Percentiles rank a stretch among this genome's conserved stretches.
Conservation (phyloP, 2,797 vertebrate genomes). For the Neostethus bicornis region DNA sequence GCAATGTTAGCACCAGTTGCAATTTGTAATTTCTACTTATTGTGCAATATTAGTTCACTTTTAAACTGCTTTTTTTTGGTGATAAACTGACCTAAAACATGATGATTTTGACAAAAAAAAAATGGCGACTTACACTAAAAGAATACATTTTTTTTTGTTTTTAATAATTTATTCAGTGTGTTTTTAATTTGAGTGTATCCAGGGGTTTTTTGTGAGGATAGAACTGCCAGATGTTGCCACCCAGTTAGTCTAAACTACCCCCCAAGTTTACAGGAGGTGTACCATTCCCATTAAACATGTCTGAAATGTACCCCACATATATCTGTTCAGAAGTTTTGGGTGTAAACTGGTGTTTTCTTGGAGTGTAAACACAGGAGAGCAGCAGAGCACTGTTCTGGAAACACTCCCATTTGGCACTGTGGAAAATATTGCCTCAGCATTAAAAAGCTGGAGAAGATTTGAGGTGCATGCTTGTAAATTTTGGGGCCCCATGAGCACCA, state of each 20-base stretch:
- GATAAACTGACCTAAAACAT: background rate
- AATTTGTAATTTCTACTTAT: constrained; percentile 2
- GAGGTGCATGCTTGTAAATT: constrained; percentile 62
- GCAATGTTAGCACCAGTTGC: constrained; percentile 6
- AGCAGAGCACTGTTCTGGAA: constrained; percentile 17
- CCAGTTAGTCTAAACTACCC: background rate
- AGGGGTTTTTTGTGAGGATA: no score
- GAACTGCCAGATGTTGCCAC: constrained; percentile 20
- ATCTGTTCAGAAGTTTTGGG: constrained; percentile 29
- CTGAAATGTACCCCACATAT: background rate
- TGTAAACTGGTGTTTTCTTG: constrained; percentile 53
- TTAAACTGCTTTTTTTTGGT: background rate
- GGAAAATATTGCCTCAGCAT: constrained; percentile 66
- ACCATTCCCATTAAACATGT: background rate
- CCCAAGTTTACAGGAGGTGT: background rate
- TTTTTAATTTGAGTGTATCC: no score
- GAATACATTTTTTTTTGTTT: no score
- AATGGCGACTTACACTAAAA: no score
- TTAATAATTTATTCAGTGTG: no score
- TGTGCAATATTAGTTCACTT: constrained; percentile 29
- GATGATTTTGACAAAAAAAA: no score
- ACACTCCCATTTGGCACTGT: constrained; percentile 37
- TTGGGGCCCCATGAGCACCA: constrained; percentile 64
- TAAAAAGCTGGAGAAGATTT: constrained; percentile 45
- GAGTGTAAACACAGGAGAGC: constrained; percentile 52